Base-by-base conservation (phyloP, 2,797 vertebrate genomes). In the Poeciliopsis presidionis region DNA sequence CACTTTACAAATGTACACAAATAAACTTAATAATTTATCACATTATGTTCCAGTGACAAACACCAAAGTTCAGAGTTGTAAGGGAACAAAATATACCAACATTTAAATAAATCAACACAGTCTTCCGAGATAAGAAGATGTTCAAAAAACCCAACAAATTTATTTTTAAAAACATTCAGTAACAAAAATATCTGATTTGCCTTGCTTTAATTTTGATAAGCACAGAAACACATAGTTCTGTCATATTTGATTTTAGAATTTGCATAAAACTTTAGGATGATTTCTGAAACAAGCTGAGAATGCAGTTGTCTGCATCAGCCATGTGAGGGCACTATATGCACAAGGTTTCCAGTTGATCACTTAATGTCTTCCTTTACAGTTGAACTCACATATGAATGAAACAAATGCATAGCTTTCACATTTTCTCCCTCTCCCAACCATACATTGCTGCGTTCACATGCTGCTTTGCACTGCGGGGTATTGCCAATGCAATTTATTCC, bases 241-340 rank as follows among this genome's bases (percentile, higher is more conserved):
- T 0, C 46, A 36, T 73, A 20, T 25, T 69, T 73, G 14, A 69
- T 39, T 47, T 33, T 33, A 69, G 4, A 55, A 55, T 39, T 30
- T 33, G 61, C 57, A 18, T 39, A 33, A 33, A 43, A 57, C 20
- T 16, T 13, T 5, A 47, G 70, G 7, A 33, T 43, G 0, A 18
- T 25, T 71, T 7, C 9, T 51, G 20, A 39, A 80, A 8, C 0
- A 57, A 13, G 14, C 14, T 25, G 0, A 30, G 39, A 43, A 0
- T 94, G 94, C 84, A 93, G 85, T 89, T 84, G 72, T 85, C 73
- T 25, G 22, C 36, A 28, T 70, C 49, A 73, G 75, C 94, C 96
- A 95, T 90, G 63, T 87, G 95, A 91, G 93, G 95, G 95, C 92
- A 89, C 91, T 88, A 83, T 89, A 63, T 89, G 87, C 85, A 82